Percentiles rank a stretch among this genome's conserved stretches.
phyloP scores from a whole-genome alignment of 2,888 invertebrate species.

The Julus scandinavius region DNA sequence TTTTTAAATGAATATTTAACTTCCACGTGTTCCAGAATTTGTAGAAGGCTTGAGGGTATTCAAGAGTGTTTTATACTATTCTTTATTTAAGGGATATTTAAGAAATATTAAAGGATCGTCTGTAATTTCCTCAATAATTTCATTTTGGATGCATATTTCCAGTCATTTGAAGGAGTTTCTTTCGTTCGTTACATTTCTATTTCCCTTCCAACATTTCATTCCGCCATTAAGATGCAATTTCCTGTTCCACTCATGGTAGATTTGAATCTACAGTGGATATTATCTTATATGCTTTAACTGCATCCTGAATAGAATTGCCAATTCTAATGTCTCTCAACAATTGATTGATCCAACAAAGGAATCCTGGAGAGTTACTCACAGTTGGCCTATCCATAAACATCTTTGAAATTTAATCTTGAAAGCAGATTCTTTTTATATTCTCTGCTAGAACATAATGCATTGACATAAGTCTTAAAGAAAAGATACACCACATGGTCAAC shows the following conservation, averaged over 20 bases:
- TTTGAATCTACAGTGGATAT: not conserved
- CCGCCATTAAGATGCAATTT: slow-evolving; percentile 37
- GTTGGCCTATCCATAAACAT: not conserved
- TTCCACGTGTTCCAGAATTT: no score
- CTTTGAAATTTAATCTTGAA: not conserved
- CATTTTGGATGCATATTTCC: not conserved
- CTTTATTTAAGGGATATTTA: not conserved
- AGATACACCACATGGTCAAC: no score
- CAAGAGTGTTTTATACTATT: no score
- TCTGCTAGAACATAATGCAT: not conserved
- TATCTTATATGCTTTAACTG: slow-evolving; percentile 24
- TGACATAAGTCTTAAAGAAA: no score
- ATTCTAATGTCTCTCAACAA: slow-evolving; percentile 6
- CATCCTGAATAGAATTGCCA: slow-evolving; percentile 15
- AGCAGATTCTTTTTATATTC: not conserved
- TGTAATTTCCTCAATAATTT: no score
- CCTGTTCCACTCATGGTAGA: not conserved
- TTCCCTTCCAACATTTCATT: not conserved
- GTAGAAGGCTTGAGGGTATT: no score
- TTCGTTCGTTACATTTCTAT: not conserved
- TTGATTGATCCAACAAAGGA: slow-evolving; percentile 8
- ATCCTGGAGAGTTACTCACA: not conserved
- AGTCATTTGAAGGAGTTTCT: not conserved
- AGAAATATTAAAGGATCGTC: not conserved
- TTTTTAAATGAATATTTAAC: no score